Conservation (phyloP, 1,140 invertebrate species). For the Bombus cullumanus region DNA sequence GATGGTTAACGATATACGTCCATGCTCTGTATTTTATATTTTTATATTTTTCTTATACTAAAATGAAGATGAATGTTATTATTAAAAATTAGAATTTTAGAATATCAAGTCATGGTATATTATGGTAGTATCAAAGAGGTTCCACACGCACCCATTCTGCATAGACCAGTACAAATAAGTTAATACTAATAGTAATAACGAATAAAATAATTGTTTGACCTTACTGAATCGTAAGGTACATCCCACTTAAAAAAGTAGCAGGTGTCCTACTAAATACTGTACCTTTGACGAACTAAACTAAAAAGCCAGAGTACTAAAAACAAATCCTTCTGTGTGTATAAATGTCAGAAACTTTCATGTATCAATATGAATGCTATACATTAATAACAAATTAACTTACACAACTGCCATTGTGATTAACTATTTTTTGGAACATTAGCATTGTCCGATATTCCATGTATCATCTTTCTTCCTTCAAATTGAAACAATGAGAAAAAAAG, state of each 20-base stretch:
- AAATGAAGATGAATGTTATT: not conserved
- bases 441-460: slow-evolving; percentile 4
- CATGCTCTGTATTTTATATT: slow-evolving; percentile 26
- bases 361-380: slow-evolving; percentile 53
- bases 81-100: slow-evolving; percentile 6
- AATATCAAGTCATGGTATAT: not conserved
- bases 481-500: not conserved
- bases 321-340: slow-evolving; percentile 55
- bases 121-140: slow-evolving; percentile 34
- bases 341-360: slow-evolving; percentile 63
- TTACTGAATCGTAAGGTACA: slow-evolving; percentile 57
- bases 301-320: slow-evolving; percentile 53
- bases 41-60: slow-evolving; percentile 21
- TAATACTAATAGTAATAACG: slow-evolving; percentile 65
- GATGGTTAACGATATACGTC: not conserved
- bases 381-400: slow-evolving; percentile 61
- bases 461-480: slow-evolving; percentile 32
- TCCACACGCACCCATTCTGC: slow-evolving; percentile 65
- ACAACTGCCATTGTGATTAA: slow-evolving; percentile 67
- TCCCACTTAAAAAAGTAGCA: slow-evolving; percentile 65
- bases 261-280: slow-evolving; percentile 68
- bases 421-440: slow-evolving; percentile 52
- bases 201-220: slow-evolving; percentile 60
- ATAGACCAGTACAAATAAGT: slow-evolving; percentile 74
- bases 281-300: slow-evolving; percentile 65